Percentiles rank a stretch among this genome's conserved stretches.
phyloP scores from a whole-genome alignment of 2,113 vertebrate genomes.

The Pollachius pollachius region DNA sequence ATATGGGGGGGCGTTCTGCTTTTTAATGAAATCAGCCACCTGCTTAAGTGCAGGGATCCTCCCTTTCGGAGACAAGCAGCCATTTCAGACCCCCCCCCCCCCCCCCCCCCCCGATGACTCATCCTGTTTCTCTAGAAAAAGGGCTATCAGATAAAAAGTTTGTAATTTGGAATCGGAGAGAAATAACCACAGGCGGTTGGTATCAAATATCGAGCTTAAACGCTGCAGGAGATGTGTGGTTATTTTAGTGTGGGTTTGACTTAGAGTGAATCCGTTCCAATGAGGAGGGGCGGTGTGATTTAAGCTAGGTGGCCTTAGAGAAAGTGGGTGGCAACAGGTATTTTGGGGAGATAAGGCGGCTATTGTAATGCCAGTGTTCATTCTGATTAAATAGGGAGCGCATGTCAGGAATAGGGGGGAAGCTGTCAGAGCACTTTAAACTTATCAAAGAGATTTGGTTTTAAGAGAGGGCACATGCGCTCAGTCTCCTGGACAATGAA shows the following conservation, averaged over 20 bases:
- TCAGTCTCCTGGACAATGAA: slow-evolving; percentile 28
- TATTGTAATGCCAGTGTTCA: slow-evolving; percentile 31
- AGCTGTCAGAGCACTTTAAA: slow-evolving; percentile 29
- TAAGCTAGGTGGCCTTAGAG: neutral
- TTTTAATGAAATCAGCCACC: slow-evolving; percentile 76
- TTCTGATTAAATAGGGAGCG: slow-evolving; percentile 50
- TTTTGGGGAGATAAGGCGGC: slow-evolving; percentile 34
- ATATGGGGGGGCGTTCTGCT: slow-evolving; percentile 57
- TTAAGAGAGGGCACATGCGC: slow-evolving; percentile 24
- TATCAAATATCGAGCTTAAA: too few relatives aligned
- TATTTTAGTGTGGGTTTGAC: too few relatives aligned
- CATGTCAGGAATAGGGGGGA: slow-evolving; percentile 40
- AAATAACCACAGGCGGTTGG: too few relatives aligned
- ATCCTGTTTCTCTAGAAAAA: too few relatives aligned
- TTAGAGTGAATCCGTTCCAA: too few relatives aligned
- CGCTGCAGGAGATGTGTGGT: too few relatives aligned
- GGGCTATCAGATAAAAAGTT: too few relatives aligned
- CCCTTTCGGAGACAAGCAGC: slow-evolving; percentile 37
- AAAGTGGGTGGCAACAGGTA: neutral
- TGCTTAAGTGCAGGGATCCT: slow-evolving; percentile 33
- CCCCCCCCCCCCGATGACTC: too few relatives aligned
- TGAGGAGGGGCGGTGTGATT: too few relatives aligned
- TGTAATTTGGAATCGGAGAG: too few relatives aligned
- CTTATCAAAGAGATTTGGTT: slow-evolving; percentile 9
- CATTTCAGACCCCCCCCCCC: slow-evolving; percentile 35